Evolutionary conservation across 2,113 vertebrate species (phyloP).

Genomic region (Podarcis muralis): DNA sequence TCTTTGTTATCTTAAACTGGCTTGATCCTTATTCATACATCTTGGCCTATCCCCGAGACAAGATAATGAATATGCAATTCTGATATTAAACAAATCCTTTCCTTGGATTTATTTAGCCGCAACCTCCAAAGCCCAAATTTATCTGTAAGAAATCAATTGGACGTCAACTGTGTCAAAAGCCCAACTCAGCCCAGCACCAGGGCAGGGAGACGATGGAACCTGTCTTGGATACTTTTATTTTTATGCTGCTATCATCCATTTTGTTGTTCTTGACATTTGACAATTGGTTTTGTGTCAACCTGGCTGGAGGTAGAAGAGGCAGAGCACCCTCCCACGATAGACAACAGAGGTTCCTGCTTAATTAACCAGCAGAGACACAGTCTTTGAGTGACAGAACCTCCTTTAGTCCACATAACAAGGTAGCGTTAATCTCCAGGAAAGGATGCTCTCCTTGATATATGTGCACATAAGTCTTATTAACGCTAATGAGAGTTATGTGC

Average conservation of each 20-base stretch:
- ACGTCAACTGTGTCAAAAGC: conserved; percentile 47
- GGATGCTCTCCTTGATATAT: conserved; percentile 42
- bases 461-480: conserved; percentile 50
- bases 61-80: conserved; percentile 32
- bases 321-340: conserved; percentile 45
- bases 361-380: conserved; percentile 60
- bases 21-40: background rate
- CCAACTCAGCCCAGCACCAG: conserved; percentile 10
- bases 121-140: conserved; percentile 45
- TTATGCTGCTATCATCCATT: conserved; percentile 12
- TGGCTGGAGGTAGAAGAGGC: conserved; percentile 21
- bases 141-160: conserved; percentile 29
- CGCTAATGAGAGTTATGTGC: conserved; percentile 63
- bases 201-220: conserved; percentile 9
- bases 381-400: conserved; percentile 58
- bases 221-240: conserved; percentile 18
- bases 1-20: conserved; percentile 19
- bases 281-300: conserved; percentile 47
- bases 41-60: conserved; percentile 25
- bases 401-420: conserved; percentile 50
- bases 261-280: conserved; percentile 45
- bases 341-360: conserved; percentile 57
- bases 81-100: conserved; percentile 1
- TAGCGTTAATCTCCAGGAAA: conserved; percentile 65
- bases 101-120: background rate